phyloP scores from a whole-genome alignment of 2,888 invertebrate genomes.

The Cosmia trapezina region DNA sequence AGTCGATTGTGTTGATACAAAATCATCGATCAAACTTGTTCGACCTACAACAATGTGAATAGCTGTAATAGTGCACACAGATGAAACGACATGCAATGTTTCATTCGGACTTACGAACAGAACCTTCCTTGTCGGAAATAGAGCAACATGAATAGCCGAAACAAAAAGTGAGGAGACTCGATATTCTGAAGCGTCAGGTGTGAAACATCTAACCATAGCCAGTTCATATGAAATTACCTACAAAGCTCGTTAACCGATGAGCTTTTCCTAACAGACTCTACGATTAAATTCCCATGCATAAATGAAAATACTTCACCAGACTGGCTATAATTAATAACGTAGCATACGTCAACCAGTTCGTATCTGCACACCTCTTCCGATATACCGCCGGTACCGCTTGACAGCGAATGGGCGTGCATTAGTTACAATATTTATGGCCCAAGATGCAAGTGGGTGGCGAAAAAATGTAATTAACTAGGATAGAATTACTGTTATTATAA shows the following conservation, averaged over 20 bases:
- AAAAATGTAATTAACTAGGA: slow-evolving; percentile 62
- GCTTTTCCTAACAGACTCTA: slow-evolving; percentile 51
- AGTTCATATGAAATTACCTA: slow-evolving; percentile 13
- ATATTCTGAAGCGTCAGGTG: background rate
- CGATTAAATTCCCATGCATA: slow-evolving; percentile 72
- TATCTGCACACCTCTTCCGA: slow-evolving; percentile 76
- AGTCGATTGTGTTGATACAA: slow-evolving; percentile 33
- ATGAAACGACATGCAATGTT: slow-evolving; percentile 31
- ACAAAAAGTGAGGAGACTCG: background rate
- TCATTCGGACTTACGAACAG: slow-evolving; percentile 24
- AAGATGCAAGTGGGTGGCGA: slow-evolving; percentile 64
- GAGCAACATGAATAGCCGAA: slow-evolving; percentile 1
- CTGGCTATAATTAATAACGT: slow-evolving; percentile 75
- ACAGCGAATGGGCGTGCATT: slow-evolving; percentile 83
- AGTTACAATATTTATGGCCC: slow-evolving; percentile 62
- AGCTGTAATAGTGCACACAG: slow-evolving; percentile 25
- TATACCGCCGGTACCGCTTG: slow-evolving; percentile 71
- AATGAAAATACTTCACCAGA: slow-evolving; percentile 72
- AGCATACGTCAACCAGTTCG: slow-evolving; percentile 76
- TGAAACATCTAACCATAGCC: background rate
- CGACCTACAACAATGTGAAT: slow-evolving; percentile 40
- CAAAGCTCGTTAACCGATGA: slow-evolving; percentile 43
- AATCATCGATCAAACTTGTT: slow-evolving; percentile 56
- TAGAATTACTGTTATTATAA: slow-evolving; percentile 60
- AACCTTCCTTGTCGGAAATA: slow-evolving; percentile 27